These are phyloP conservation scores for Rhyacophila brunnea DNA, from an alignment of 1,140 invertebrate species.

Conservation along the genomic window DNA sequence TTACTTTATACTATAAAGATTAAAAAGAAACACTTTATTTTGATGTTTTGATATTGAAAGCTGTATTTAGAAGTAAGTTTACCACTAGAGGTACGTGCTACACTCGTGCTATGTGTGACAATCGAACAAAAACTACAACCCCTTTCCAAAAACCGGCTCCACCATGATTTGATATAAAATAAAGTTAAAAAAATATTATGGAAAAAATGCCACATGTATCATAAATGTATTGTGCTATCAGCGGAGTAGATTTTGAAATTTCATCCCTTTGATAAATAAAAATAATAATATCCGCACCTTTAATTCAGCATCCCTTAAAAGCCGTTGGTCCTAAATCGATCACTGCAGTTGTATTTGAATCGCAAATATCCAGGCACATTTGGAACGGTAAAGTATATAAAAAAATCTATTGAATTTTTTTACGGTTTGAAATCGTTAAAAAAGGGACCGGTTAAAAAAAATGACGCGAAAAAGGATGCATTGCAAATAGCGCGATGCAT, in stretches of 20 bases:
- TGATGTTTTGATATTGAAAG: too few relatives aligned
- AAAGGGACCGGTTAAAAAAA: constrained; percentile 21
- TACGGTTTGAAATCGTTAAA: constrained; percentile 10
- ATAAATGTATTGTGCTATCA: constrained; percentile 28
- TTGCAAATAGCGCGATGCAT: constrained; percentile 23
- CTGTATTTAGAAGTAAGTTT: not conserved
- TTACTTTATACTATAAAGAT: too few relatives aligned
- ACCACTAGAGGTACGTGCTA: not conserved
- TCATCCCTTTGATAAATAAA: constrained; percentile 35
- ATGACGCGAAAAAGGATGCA: constrained; percentile 23
- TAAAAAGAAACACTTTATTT: too few relatives aligned
- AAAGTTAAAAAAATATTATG: constrained; percentile 33
- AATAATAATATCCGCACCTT: constrained; percentile 33
- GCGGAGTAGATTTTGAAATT: constrained; percentile 29
- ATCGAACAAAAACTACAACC: constrained; percentile 22
- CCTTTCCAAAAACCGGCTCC: constrained; percentile 33
- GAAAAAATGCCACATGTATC: constrained; percentile 37
- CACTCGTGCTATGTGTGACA: not conserved
- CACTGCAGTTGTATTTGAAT: constrained; percentile 27
- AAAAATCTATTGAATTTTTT: constrained; percentile 15
- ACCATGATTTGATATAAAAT: constrained; percentile 16
- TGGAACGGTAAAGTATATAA: constrained; percentile 2
- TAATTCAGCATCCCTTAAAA: constrained; percentile 23
- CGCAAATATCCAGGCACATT: constrained; percentile 28
- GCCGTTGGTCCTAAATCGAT: constrained; percentile 23